Base-by-base conservation (phyloP, 1,140 invertebrate genomes). In the Pomacea maculata region DNA sequence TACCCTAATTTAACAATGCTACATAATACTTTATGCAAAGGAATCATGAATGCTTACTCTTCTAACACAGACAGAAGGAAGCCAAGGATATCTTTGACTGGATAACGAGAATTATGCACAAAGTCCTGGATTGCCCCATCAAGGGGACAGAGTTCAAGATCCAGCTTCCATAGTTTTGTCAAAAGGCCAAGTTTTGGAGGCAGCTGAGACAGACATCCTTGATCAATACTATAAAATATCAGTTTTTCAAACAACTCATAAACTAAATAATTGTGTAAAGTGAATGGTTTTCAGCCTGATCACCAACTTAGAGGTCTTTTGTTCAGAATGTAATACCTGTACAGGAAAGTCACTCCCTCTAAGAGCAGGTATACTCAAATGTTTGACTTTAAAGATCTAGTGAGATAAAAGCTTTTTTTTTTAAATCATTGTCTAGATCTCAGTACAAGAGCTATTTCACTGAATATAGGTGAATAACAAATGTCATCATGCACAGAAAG, bases 21-120 rank as follows among this genome's bases (percentile, higher is more conserved):
- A 25, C 2, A n/a, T 0, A 29, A 15, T 63, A 25, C 54, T 19
- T 4, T n/a, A 54, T 8, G 64, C 54, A 57, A 14, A 57, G 25
- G 17, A 57, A n/a, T 54, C 29, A 21, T 78, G 21, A 17, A 45
- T 45, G 89, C 92, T 90, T 86, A 93, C 92, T 94, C 92, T 88
- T 94, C 93, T n/a, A 93, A 85, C 12, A 93, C 90, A 29, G 93
- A 93, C 89, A 98, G 97, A 1, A 99, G 93, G 92, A 99, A 99
- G 0, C 97, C 97, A 63, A 99, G 94, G 64, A 99, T 96, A 89
- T 99, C 98, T 94, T 97, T 97, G 10, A 97, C 98, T 92, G 98
- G 98, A 88, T 96, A 97, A 1, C 81, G 78, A 80, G 86, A 85
- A 52, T 97, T 96, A 86, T 97, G 95, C 63, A 99, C 96, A 95